Evolutionary conservation across 2,113 vertebrate genomes (phyloP).

Genomic region (Anarrhichthys ocellatus): DNA sequence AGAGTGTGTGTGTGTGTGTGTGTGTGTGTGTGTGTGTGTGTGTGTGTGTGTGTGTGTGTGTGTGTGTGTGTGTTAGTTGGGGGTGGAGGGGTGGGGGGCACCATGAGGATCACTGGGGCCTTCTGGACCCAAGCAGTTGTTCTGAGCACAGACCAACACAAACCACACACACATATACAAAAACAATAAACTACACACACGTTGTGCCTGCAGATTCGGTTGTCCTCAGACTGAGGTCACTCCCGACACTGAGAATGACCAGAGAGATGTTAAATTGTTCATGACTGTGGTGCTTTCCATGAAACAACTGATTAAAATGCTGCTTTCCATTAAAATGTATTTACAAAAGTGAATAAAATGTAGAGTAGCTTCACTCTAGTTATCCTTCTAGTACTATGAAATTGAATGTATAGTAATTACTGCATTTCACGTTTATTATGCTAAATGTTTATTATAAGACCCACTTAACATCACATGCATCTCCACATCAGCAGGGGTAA

Average conservation of each 20-base stretch:
- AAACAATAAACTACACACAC: constrained; percentile 18
- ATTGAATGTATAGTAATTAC: not conserved
- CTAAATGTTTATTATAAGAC: not conserved
- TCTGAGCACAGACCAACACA: constrained; percentile 28
- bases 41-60: no score
- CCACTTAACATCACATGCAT: not conserved
- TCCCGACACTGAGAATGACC: not conserved
- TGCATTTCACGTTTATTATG: not conserved
- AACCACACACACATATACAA: constrained; percentile 11
- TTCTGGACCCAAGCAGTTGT: constrained; percentile 72
- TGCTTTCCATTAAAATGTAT: not conserved
- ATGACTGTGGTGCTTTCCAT: not conserved
- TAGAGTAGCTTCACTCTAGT: not conserved
- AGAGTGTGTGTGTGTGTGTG: not conserved
- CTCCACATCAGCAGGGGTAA: not conserved
- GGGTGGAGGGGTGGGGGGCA: constrained; percentile 41
- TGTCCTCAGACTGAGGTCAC: constrained; percentile 48
- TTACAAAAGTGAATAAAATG: not conserved
- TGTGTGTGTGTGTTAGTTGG: constrained; percentile 7
- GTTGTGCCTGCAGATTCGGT: constrained; percentile 12
- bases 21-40: not conserved
- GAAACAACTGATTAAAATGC: not conserved
- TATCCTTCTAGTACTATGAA: not conserved
- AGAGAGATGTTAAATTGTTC: constrained; percentile 2
- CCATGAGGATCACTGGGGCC: constrained; percentile 69